A percentile compares a stretch with the other conserved stretches of the same genome.
Conservation (phyloP, 2,113 vertebrate genomes). For the Cichladusa arquata region DNA sequence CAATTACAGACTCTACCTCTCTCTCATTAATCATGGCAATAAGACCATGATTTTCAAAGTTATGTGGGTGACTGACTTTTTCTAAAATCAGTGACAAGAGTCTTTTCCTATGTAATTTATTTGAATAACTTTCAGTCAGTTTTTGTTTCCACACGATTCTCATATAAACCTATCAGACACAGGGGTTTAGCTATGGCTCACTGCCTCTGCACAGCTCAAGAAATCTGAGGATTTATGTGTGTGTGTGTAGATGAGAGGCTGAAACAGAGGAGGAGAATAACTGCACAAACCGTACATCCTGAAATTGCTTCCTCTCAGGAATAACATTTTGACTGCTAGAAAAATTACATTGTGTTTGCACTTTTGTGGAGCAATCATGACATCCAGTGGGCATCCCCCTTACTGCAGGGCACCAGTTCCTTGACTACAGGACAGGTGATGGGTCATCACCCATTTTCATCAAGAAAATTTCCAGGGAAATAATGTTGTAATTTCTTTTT, state of each 20-base stretch:
- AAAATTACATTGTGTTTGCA: slow-evolving; percentile 34
- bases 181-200: background rate
- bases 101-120: background rate
- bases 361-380: slow-evolving; percentile 45
- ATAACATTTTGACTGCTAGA: slow-evolving; percentile 67
- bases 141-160: background rate
- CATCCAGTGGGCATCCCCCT: slow-evolving; percentile 51
- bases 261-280: background rate
- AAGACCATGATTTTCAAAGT: slow-evolving; percentile 30
- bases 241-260: background rate
- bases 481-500: background rate
- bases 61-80: background rate
- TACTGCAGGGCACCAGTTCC: background rate
- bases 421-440: background rate
- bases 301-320: slow-evolving; percentile 4
- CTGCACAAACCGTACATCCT: background rate
- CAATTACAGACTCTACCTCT: slow-evolving; percentile 37
- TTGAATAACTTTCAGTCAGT: background rate
- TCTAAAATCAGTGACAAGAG: background rate
- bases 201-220: background rate
- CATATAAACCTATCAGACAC: background rate
- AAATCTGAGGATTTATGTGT: background rate
- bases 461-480: background rate
- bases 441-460: too few species aligned
- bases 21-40: slow-evolving; percentile 41